These are phyloP conservation scores for Myodes glareolus DNA, from an alignment of 2,113 vertebrate species.

Conservation along the genomic window DNA sequence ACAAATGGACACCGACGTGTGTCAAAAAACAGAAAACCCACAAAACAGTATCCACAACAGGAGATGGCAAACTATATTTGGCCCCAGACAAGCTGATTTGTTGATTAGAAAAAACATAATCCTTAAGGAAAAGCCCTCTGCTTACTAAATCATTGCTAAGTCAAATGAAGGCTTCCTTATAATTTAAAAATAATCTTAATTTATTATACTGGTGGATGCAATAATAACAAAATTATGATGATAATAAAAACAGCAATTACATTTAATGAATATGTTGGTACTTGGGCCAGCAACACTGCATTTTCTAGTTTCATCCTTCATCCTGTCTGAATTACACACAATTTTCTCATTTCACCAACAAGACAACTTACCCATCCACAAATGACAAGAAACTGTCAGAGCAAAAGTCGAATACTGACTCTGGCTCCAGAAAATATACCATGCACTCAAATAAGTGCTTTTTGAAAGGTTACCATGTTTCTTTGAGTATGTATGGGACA, in stretches of 20 bases:
- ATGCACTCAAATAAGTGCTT: conserved; percentile 20
- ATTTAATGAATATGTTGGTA: background rate
- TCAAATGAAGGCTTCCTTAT: conserved; percentile 4
- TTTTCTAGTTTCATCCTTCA: conserved; percentile 35
- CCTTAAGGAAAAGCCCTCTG: background rate
- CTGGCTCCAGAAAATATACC: conserved; percentile 1
- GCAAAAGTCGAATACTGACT: conserved; percentile 29
- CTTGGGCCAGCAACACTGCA: background rate
- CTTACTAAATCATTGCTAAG: background rate
- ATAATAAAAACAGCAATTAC: background rate
- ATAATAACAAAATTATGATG: background rate
- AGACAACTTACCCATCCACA: conserved; percentile 29
- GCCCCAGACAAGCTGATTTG: background rate
- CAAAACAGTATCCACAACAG: conserved; percentile 33
- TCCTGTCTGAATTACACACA: background rate
- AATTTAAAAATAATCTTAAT: background rate
- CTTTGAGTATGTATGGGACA: background rate
- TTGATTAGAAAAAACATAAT: background rate
- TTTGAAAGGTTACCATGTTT: background rate
- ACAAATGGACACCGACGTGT: background rate
- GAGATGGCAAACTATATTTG: background rate
- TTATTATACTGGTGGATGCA: background rate
- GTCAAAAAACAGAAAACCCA: background rate
- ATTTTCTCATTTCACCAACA: conserved; percentile 4
- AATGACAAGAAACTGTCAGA: conserved; percentile 10